Evolutionary conservation across 35 echinoderm and acorn worm species (phyloP), one percentile per base, ranked within the genome.

Genomic region (Apostichopus japonicus): DNA sequence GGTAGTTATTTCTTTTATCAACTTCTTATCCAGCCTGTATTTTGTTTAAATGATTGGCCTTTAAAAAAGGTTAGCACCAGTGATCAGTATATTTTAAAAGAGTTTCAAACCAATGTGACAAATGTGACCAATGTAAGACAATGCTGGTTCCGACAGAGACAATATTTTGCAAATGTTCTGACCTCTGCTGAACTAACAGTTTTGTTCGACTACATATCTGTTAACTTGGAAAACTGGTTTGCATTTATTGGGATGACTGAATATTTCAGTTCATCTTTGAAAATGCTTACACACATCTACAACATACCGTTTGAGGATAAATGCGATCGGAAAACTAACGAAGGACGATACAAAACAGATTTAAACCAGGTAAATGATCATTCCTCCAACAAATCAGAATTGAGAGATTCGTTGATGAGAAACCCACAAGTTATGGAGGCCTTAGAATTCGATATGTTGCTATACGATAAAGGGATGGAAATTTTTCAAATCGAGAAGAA

Each of bases 1-100:
- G 91, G 91, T 17, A 92, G 81, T n/a, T 92, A 92, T 53, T 92
- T 92, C 62, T 92, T 86, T 63, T 22, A 22, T 55, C 91, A 92
- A 23, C 44, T 92, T 10, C 79, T 83, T 13, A 25, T 92, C 1
- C 17, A 86, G 10, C 58, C 81, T 5, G 4, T 21, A 10, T 76
- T 51, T 27, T 90, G 88, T 55, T 5, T 9, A 2, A 72, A 78
- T 9, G 78, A 77, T 44, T 23, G 54, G 8, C 51, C 91, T 72
- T 65, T 86, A 56, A 79, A 93, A 53, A 55, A 44, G 2, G 44
- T 70, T 44, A 52, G 51, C 27, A n/a, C 13, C 3, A 23, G 1
- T 21, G 9, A 23, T 5, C 21, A 76, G 14, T 55, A 75, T n/a
- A 77, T 77, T 13, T 25, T 53, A 86, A 25, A 61, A 17, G 44